These are phyloP conservation scores for Spodoptera picta DNA, from an alignment of 2,888 invertebrate genomes.

Conservation along the genomic window DNA sequence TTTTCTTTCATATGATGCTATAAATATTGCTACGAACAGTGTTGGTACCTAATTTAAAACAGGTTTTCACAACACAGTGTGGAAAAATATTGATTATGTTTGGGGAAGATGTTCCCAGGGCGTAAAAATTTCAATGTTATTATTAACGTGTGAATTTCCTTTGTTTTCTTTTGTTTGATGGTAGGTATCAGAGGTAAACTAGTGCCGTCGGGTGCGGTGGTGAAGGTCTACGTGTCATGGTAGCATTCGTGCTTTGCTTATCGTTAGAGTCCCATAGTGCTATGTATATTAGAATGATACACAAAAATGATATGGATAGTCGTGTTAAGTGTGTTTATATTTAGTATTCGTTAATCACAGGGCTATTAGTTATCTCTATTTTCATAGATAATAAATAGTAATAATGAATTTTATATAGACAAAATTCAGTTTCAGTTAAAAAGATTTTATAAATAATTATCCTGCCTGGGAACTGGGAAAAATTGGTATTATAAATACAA, in stretches of 20 bases:
- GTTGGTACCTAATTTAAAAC: slow-evolving; percentile 21
- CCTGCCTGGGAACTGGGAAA: too few relatives aligned
- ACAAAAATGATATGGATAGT: too few relatives aligned
- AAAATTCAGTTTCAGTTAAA: too few relatives aligned
- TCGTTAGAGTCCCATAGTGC: too few relatives aligned
- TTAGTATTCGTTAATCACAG: neutral
- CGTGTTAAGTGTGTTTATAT: too few relatives aligned
- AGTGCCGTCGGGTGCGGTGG: too few relatives aligned
- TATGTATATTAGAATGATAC: too few relatives aligned
- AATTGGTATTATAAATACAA: too few relatives aligned
- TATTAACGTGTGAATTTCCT: slow-evolving; percentile 25
- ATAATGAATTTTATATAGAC: too few relatives aligned
- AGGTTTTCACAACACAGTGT: slow-evolving; percentile 35
- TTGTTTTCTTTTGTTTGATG: slow-evolving; percentile 15
- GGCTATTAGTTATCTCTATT: slow-evolving; percentile 15
- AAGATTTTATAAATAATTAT: too few relatives aligned
- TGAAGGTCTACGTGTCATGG: too few relatives aligned
- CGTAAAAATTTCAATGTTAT: slow-evolving; percentile 21
- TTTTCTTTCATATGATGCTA: slow-evolving; percentile 22
- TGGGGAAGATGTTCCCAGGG: slow-evolving; percentile 28
- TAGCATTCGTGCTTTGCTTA: too few relatives aligned
- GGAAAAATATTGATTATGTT: slow-evolving; percentile 6
- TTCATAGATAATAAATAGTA: slow-evolving; percentile 5
- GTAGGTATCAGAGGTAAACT: neutral
- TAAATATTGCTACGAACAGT: slow-evolving; percentile 32